phyloP scores from a whole-genome alignment of 2,888 invertebrate species.

The Euclidia mi region DNA sequence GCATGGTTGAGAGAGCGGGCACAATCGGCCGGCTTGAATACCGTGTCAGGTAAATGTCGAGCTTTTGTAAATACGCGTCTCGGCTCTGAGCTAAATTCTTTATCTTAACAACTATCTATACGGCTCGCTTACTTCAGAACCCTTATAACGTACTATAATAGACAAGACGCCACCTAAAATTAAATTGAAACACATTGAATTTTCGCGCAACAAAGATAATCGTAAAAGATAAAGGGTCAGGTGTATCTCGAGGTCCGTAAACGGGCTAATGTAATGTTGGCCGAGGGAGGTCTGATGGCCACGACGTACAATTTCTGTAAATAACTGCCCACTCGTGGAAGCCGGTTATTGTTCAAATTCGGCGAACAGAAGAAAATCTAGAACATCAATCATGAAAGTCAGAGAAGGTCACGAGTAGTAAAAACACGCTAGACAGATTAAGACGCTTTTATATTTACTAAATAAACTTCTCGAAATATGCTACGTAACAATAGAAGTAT shows the following conservation, averaged over 20 bases:
- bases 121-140: slow-evolving; percentile 15
- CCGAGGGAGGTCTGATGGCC: slow-evolving; percentile 24
- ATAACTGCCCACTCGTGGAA: slow-evolving; percentile 27
- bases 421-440: too few species aligned
- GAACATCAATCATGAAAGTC: slow-evolving; percentile 17
- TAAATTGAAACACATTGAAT: slow-evolving; percentile 50
- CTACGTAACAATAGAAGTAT: too few species aligned
- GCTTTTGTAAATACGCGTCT: slow-evolving; percentile 63
- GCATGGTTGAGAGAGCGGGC: slow-evolving; percentile 70
- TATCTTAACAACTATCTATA: slow-evolving; percentile 62
- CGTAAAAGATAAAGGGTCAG: slow-evolving; percentile 44
- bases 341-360: slow-evolving; percentile 15
- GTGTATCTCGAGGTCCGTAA: slow-evolving; percentile 33
- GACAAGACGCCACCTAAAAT: slow-evolving; percentile 50
- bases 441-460: too few species aligned
- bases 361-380: slow-evolving; percentile 12
- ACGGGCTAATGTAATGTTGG: slow-evolving; percentile 41
- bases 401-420: slow-evolving; percentile 6
- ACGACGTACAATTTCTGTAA: slow-evolving; percentile 37
- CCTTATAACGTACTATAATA: slow-evolving; percentile 32
- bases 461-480: too few species aligned
- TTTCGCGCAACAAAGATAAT: slow-evolving; percentile 43
- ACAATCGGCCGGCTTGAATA: slow-evolving; percentile 75
- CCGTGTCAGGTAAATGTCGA: slow-evolving; percentile 67
- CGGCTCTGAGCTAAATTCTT: slow-evolving; percentile 57